phyloP scores from a whole-genome alignment of 1,140 invertebrate genomes.

The Centruroides sculpturatus region DNA sequence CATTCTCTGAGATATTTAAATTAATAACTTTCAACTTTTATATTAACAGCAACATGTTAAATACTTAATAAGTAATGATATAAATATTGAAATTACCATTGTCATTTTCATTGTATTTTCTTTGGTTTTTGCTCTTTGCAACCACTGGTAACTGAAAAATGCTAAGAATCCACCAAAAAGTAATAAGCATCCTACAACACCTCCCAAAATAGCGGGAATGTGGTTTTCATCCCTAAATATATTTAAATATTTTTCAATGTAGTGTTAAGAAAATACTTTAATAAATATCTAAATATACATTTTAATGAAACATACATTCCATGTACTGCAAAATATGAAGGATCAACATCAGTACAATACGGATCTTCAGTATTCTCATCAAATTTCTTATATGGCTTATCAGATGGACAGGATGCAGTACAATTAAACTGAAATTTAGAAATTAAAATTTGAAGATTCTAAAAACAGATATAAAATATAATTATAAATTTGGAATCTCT shows the following conservation, averaged over 20 bases:
- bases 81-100: conserved; percentile 37
- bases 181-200: conserved; percentile 42
- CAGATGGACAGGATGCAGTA: conserved; percentile 61
- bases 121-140: conserved; percentile 59
- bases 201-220: conserved; percentile 47
- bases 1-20: conserved; percentile 29
- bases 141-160: conserved; percentile 48
- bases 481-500: no score
- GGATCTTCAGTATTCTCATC: conserved; percentile 50
- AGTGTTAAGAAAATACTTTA: no score
- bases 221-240: conserved; percentile 24
- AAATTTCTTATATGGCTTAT: conserved; percentile 61
- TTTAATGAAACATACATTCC: conserved; percentile 4
- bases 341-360: conserved; percentile 49
- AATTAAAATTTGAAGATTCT: not conserved
- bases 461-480: no score
- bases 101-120: conserved; percentile 85
- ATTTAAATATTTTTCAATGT: not conserved
- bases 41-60: not conserved
- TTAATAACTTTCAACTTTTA: not conserved
- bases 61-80: not conserved
- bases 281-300: no score
- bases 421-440: conserved; percentile 57
- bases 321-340: conserved; percentile 29
- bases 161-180: conserved; percentile 47